Evolutionary conservation across 2,888 invertebrate species (phyloP).

Genomic region (Frankliniella fusca): DNA sequence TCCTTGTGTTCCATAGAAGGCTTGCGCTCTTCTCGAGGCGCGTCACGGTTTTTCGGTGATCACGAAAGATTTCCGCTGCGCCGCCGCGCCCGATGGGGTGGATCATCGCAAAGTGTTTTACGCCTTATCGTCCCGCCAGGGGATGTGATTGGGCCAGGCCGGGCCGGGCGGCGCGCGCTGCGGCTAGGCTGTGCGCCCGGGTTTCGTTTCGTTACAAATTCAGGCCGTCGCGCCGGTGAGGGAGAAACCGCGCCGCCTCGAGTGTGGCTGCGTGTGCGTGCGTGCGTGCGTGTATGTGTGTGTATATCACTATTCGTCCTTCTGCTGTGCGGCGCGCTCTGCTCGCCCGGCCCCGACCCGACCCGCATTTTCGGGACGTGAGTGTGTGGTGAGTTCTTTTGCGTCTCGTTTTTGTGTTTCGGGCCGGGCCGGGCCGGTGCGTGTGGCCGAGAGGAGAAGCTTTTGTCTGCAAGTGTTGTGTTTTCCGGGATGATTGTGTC

Average conservation of each 20-base stretch:
- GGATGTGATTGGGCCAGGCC: not conserved
- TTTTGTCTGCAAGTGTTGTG: too few species aligned
- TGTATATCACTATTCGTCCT: not conserved
- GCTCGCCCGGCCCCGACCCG: too few species aligned
- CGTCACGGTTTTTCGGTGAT: too few species aligned
- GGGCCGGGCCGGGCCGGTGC: not conserved
- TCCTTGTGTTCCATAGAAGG: too few species aligned
- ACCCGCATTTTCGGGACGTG: too few species aligned
- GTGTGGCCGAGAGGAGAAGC: not conserved
- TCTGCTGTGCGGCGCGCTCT: not conserved
- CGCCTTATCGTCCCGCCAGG: not conserved
- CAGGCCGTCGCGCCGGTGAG: not conserved
- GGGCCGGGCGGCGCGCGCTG: not conserved
- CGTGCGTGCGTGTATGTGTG: not conserved
- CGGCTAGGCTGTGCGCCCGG: not conserved
- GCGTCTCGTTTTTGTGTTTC: not conserved
- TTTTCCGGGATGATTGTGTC: too few species aligned
- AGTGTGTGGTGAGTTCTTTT: too few species aligned
- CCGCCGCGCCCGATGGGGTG: too few species aligned
- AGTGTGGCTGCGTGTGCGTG: too few species aligned
- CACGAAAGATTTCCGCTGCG: too few species aligned
- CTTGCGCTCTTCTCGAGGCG: too few species aligned
- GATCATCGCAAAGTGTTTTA: not conserved
- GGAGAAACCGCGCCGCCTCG: not conserved
- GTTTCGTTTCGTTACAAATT: constrained; percentile 17